phyloP scores from a whole-genome alignment of 2,888 invertebrate species.

The Harpalus rufipes region DNA sequence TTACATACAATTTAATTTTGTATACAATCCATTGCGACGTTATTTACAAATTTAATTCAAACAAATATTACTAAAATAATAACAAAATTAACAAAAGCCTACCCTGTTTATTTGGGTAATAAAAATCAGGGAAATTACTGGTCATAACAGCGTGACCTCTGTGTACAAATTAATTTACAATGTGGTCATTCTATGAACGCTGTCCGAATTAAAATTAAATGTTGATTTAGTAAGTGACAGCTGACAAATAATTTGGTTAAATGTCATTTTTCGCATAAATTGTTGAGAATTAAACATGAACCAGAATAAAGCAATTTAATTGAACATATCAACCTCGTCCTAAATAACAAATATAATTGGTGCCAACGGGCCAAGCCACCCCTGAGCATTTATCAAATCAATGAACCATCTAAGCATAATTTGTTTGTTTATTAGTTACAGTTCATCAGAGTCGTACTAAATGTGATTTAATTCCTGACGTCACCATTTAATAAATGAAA shows the following conservation, averaged over 20 bases:
- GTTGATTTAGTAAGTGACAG: conserved; percentile 19
- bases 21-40: too few species aligned
- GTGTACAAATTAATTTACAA: background rate
- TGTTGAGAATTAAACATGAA: conserved; percentile 21
- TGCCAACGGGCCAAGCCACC: conserved; percentile 19
- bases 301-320: conserved; percentile 38
- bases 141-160: conserved; percentile 6
- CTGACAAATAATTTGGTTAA: conserved; percentile 23
- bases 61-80: background rate
- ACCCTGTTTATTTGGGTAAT: background rate
- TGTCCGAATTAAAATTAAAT: conserved; percentile 28
- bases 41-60: too few species aligned
- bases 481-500: conserved; percentile 52
- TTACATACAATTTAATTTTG: too few species aligned
- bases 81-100: background rate
- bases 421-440: conserved; percentile 59
- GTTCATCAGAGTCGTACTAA: conserved; percentile 55
- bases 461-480: conserved; percentile 54
- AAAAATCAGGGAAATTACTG: background rate
- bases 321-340: background rate
- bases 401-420: conserved; percentile 57
- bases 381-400: conserved; percentile 32
- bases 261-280: conserved; percentile 21
- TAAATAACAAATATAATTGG: conserved; percentile 26
- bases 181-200: conserved; percentile 4